Percentiles rank a stretch among this genome's conserved stretches.
Evolutionary conservation across 2,888 invertebrate species (phyloP).

Genomic region (Meliscaeva auricollis): DNA sequence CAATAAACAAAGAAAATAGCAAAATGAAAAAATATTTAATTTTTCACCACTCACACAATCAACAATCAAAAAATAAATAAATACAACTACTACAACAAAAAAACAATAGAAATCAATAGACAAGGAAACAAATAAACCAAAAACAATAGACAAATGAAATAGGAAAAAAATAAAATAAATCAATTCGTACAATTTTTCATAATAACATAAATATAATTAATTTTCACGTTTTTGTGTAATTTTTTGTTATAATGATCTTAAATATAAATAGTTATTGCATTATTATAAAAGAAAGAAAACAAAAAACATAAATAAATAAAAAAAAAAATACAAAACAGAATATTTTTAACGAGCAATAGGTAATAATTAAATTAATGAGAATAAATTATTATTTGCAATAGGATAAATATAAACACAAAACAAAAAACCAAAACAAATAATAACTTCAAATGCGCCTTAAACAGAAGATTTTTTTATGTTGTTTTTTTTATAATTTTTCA

Average conservation of each 20-base stretch:
- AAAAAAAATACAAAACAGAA: no score
- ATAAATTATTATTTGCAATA: conserved; percentile 71
- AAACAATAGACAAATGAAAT: conserved; percentile 75
- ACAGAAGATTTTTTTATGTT: conserved; percentile 38
- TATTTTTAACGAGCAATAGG: conserved; percentile 69
- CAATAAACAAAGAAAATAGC: conserved; percentile 60
- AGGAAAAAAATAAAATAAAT: conserved; percentile 56
- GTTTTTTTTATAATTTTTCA: not conserved
- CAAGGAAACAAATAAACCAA: conserved; percentile 32
- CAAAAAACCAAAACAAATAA: conserved; percentile 17
- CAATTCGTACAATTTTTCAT: conserved; percentile 53
- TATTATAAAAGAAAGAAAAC: conserved; percentile 53
- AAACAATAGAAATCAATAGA: conserved; percentile 59
- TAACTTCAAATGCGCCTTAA: conserved; percentile 40
- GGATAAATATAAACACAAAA: conserved; percentile 55
- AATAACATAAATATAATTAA: not conserved
- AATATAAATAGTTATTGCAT: conserved; percentile 69
- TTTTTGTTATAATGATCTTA: conserved; percentile 33
- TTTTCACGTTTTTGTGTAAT: conserved; percentile 45
- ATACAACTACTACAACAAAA: conserved; percentile 25
- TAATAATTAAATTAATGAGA: conserved; percentile 68
- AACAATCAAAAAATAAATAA: conserved; percentile 61
- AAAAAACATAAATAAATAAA: conserved; percentile 15
- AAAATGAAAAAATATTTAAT: conserved; percentile 65
- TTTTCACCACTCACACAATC: conserved; percentile 71